Percentiles rank a stretch among this genome's conserved stretches.
Conservation (phyloP, 2,888 invertebrate species). For the Acholoe squamosa region DNA sequence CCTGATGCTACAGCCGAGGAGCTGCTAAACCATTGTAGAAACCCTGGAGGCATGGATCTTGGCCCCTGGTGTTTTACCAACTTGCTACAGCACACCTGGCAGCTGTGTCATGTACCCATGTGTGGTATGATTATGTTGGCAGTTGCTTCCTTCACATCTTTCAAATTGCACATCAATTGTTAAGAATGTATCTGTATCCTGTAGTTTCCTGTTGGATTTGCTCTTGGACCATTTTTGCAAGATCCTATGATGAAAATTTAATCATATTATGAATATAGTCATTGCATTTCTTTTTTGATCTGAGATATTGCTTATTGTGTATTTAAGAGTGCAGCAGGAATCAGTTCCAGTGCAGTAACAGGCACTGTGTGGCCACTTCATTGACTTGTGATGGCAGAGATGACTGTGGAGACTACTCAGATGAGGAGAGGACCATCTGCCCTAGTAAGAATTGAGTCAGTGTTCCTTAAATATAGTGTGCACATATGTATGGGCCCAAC, state of each 20-base stretch:
- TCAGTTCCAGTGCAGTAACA: constrained; percentile 3
- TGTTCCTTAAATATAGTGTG: no score
- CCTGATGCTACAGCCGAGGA: constrained; percentile 17
- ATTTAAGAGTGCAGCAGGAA: background rate
- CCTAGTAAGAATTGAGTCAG: background rate
- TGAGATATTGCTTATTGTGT: background rate
- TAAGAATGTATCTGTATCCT: no score
- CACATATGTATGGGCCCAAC: no score
- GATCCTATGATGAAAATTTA: no score
- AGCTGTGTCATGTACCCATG: constrained; percentile 47
- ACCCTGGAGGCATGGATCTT: constrained; percentile 40
- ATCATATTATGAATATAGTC: no score
- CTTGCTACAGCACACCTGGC: background rate
- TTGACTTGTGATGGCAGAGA: background rate
- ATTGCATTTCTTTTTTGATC: no score
- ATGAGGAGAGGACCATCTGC: background rate
- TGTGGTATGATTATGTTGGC: constrained; percentile 58
- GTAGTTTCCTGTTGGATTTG: no score
- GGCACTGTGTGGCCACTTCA: background rate
- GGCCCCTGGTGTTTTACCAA: constrained; percentile 66
- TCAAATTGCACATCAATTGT: no score
- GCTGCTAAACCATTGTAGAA: constrained; percentile 60
- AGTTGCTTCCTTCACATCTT: no score
- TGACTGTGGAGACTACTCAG: constrained; percentile 18
- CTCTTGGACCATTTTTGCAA: no score